phyloP scores from a whole-genome alignment of 2,888 invertebrate genomes.

The Pycnomerus fuliginosus region DNA sequence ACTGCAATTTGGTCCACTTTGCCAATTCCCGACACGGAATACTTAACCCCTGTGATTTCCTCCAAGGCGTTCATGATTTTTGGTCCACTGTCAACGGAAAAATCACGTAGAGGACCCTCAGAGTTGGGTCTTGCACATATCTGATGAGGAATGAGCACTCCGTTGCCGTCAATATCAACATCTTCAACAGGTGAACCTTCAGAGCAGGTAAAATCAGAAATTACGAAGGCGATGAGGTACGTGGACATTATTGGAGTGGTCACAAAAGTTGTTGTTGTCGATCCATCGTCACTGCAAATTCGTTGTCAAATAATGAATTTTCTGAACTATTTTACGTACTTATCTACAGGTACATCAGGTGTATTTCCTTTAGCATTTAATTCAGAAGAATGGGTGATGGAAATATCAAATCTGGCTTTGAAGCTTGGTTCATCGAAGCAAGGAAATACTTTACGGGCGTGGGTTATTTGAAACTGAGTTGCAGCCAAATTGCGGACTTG shows the following conservation, averaged over 20 bases:
- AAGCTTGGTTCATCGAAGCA: conserved; percentile 70
- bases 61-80: conserved; percentile 26
- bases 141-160: background rate
- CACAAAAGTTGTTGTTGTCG: conserved; percentile 33
- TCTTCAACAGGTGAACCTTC: conserved; percentile 11
- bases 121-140: conserved; percentile 5
- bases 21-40: conserved; percentile 43
- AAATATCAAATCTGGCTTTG: conserved; percentile 50
- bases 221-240: conserved; percentile 81
- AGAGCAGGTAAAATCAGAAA: conserved; percentile 67
- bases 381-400: conserved; percentile 44
- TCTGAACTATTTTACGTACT: background rate
- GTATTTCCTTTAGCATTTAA: conserved; percentile 35
- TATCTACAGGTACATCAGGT: background rate
- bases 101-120: background rate
- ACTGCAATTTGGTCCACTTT: too few species aligned
- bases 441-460: conserved; percentile 73
- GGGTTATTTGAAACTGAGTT: conserved; percentile 69
- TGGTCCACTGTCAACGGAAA: conserved; percentile 2
- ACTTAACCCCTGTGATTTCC: conserved; percentile 42
- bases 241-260: conserved; percentile 72
- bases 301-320: conserved; percentile 1
- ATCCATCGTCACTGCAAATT: background rate
- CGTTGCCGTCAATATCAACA: too few species aligned
- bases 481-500: conserved; percentile 53